These are phyloP conservation scores for Okamejei kenojei DNA, from an alignment of 2,797 vertebrate species.

Conservation along the genomic window DNA sequence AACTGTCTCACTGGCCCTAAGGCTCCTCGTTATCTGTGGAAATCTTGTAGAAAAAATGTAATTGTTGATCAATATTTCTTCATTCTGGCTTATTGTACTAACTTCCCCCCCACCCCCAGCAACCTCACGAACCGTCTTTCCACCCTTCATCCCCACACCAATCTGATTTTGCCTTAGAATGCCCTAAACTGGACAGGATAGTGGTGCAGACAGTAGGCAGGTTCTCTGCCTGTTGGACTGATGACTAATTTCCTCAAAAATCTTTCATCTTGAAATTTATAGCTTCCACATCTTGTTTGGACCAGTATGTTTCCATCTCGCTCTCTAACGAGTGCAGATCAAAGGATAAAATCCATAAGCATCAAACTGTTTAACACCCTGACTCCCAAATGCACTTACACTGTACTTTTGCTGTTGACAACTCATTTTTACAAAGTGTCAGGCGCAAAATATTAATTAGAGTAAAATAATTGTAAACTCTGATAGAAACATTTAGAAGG, in stretches of 20 bases:
- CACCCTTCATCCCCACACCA: too few relatives aligned
- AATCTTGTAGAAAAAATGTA: background rate
- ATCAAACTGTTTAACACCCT: slow-evolving; percentile 22
- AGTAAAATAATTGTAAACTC: background rate
- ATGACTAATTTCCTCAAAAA: slow-evolving; percentile 35
- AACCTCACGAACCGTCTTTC: background rate
- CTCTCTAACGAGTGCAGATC: slow-evolving; percentile 24
- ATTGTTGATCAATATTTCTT: background rate
- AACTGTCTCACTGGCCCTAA: background rate
- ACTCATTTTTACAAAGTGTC: background rate
- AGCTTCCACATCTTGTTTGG: slow-evolving; percentile 15
- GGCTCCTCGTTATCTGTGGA: background rate
- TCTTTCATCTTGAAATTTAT: slow-evolving; percentile 33
- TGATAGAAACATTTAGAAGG: background rate
- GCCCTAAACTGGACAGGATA: background rate
- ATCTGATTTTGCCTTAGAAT: background rate
- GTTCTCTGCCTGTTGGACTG: slow-evolving; percentile 20
- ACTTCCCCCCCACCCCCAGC: background rate
- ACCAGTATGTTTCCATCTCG: slow-evolving; percentile 4
- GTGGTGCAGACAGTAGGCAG: background rate
- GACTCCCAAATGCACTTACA: background rate
- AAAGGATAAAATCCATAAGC: background rate
- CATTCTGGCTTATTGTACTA: background rate
- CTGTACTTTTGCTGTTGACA: background rate
- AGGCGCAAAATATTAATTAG: slow-evolving; percentile 10